phyloP scores from a whole-genome alignment of 2,888 invertebrate genomes.

The Dicyrtomina minuta region DNA sequence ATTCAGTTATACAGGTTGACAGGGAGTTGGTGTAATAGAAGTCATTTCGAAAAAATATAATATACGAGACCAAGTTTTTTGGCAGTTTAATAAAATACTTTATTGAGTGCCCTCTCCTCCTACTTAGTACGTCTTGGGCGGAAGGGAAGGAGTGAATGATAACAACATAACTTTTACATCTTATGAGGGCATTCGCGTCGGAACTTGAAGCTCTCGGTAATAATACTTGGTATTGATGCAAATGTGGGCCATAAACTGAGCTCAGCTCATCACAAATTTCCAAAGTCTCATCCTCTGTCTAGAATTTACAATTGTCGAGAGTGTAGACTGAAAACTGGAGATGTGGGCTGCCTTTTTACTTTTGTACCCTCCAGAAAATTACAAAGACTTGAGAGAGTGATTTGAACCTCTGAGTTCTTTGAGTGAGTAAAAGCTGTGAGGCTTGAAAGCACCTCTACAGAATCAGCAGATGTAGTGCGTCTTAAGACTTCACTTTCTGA shows the following conservation, averaged over 20 bases:
- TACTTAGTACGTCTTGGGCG: neutral
- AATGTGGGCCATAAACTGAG: slow-evolving; percentile 34
- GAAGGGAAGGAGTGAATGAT: neutral
- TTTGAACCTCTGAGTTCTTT: slow-evolving; percentile 8
- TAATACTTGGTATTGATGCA: slow-evolving; percentile 33
- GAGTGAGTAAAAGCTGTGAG: slow-evolving; percentile 13
- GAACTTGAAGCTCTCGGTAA: slow-evolving; percentile 17
- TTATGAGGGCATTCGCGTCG: slow-evolving; percentile 12
- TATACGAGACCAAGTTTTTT: neutral
- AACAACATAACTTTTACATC: neutral
- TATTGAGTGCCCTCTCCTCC: too few relatives aligned
- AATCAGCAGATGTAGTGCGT: neutral
- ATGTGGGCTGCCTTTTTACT: slow-evolving; percentile 1
- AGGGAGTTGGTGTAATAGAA: too few relatives aligned
- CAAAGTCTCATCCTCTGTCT: neutral
- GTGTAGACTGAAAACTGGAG: neutral
- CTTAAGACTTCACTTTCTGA: neutral
- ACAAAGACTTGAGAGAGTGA: too few relatives aligned
- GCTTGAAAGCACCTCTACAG: too few relatives aligned
- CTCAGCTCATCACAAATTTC: slow-evolving; percentile 32
- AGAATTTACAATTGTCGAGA: neutral
- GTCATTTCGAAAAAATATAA: neutral
- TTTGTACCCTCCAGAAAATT: neutral
- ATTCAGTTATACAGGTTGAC: too few relatives aligned
- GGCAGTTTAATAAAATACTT: neutral